These are phyloP conservation scores for Physocephala rufipes DNA, from an alignment of 2,888 invertebrate genomes.

Conservation along the genomic window DNA sequence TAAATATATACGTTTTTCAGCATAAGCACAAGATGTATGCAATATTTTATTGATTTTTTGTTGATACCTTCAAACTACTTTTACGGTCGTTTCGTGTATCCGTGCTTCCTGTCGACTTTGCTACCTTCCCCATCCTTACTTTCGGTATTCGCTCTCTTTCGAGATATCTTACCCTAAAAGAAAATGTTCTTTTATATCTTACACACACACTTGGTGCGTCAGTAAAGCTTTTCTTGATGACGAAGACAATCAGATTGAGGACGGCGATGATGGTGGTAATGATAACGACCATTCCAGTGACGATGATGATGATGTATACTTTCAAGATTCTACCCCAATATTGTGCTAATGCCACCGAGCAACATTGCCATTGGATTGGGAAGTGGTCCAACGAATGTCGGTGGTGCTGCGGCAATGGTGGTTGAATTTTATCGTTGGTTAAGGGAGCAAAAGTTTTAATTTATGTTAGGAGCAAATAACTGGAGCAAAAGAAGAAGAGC, in stretches of 20 bases:
- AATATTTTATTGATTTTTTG: slow-evolving; percentile 7
- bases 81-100: background rate
- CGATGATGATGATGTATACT: no score
- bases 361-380: no score
- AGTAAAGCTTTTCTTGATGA: background rate
- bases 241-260: no score
- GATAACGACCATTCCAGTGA: no score
- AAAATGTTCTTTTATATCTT: background rate
- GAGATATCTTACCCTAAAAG: background rate
- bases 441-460: background rate
- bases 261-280: no score
- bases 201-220: background rate
- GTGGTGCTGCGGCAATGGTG: background rate
- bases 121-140: background rate
- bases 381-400: no score
- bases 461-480: background rate
- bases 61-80: background rate
- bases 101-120: background rate
- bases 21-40: background rate
- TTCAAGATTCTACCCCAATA: no score
- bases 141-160: background rate
- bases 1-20: no score
- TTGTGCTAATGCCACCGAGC: no score
- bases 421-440: slow-evolving; percentile 1
- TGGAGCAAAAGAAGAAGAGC: background rate